Base-by-base conservation (phyloP, 2,797 vertebrate genomes). In the Aulostomus chinensis region DNA sequence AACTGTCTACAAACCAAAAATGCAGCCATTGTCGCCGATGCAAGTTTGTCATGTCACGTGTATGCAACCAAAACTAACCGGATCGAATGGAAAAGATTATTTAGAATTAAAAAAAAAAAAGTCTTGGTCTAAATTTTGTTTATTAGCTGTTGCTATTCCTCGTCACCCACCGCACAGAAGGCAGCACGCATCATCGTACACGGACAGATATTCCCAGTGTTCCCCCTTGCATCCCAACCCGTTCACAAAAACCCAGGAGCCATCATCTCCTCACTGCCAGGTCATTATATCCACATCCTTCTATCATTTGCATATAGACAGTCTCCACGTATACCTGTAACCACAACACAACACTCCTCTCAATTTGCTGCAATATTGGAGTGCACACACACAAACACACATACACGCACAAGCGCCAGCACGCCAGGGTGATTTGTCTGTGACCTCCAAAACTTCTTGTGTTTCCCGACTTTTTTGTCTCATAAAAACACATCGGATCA, bases 231-330 rank as follows among this genome's bases (percentile, higher is more conserved):
- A 57, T 32, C 31, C 20, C n/a, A n/a, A n/a, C n/a, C n/a, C 30
- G 49, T 65, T 52, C 53, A 64, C 54, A 78, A 65, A 34, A 76
- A 51, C 41, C 51, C 24, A 32, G 53, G 43, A 66, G 34, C 45
- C 4, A 10, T 32, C 31, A 17, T 58, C 67, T 30, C 58, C 58
- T 71, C 51, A 56, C 9, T 52, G 70, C 60, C 9, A n/a, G 25
- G 62, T 82, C 76, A 74, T 81, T 83, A 84, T 80, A 62, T 74
- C 76, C 72, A 76, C 78, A 78, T 82, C 79, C 76, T 80, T 58
- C 73, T 76, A 72, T 64, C 61, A 88, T 89, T 86, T 86, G 83
- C 85, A 88, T 87, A 86, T 86, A 87, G 79, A 88, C 84, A 86
- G 82, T 86, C 77, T 86, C 68, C 28, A 39, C 77, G 81, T 80